phyloP scores from a whole-genome alignment of 2,888 invertebrate species.

The Drosophila parthenogenetica region DNA sequence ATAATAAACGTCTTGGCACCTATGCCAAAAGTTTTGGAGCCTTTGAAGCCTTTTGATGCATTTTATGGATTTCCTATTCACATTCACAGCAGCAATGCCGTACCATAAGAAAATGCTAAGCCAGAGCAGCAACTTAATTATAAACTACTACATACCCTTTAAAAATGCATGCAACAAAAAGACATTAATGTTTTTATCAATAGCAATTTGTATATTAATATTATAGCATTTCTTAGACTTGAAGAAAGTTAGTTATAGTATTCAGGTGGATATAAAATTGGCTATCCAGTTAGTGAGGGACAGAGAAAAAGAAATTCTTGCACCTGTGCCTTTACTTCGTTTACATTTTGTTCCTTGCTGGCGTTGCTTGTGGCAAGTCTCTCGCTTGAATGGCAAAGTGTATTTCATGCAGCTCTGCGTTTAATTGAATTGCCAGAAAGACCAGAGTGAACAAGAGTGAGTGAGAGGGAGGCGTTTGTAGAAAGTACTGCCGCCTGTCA shows the following conservation, averaged over 20 bases:
- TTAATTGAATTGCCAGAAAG: constrained; percentile 71
- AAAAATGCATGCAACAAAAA: background rate
- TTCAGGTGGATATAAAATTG: background rate
- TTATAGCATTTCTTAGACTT: too few relatives aligned
- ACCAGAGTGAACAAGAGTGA: constrained; percentile 1
- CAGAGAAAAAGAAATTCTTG: background rate
- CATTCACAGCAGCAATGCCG: constrained; percentile 34
- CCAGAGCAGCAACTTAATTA: background rate
- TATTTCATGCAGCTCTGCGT: constrained; percentile 77
- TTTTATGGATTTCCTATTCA: constrained; percentile 68
- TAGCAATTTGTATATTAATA: too few relatives aligned
- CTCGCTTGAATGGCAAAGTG: constrained; percentile 50
- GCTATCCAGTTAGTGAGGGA: background rate
- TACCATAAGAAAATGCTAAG: constrained; percentile 3
- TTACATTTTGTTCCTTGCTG: constrained; percentile 11
- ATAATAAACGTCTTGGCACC: constrained; percentile 72
- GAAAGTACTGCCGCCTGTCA: constrained; percentile 13
- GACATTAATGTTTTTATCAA: too few relatives aligned
- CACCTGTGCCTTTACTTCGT: constrained; percentile 10
- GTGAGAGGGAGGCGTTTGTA: background rate
- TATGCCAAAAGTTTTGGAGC: constrained; percentile 63
- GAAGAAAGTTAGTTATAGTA: background rate
- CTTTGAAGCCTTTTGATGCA: constrained; percentile 72
- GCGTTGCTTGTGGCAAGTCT: constrained; percentile 26
- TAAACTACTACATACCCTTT: constrained; percentile 13